Percentiles rank a stretch among this genome's conserved stretches.
These are phyloP conservation scores for Napeogenes sylphis DNA, from an alignment of 2,888 invertebrate genomes.

Conservation along the genomic window DNA sequence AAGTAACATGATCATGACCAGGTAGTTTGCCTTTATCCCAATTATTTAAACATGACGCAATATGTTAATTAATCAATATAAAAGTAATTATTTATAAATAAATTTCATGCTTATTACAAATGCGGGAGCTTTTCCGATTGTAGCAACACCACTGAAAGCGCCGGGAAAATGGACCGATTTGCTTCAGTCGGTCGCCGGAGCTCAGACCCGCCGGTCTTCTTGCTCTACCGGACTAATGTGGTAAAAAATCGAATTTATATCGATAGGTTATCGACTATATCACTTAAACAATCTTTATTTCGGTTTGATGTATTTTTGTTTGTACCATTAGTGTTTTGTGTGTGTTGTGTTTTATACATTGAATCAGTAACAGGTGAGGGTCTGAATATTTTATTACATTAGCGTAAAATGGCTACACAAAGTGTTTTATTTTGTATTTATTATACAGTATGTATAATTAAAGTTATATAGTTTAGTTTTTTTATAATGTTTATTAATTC, in stretches of 20 bases:
- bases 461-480: background rate
- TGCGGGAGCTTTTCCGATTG: slow-evolving; percentile 11
- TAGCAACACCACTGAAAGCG: slow-evolving; percentile 27
- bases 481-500: too few species aligned
- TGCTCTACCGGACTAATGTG: slow-evolving; percentile 10
- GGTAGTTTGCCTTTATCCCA: too few species aligned
- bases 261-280: slow-evolving; percentile 25
- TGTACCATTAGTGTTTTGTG: slow-evolving; percentile 18
- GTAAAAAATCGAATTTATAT: slow-evolving; percentile 26
- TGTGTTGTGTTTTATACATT: slow-evolving; percentile 5
- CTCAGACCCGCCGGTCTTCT: slow-evolving; percentile 40
- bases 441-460: background rate
- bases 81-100: too few species aligned
- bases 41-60: too few species aligned
- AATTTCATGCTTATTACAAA: too few species aligned
- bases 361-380: slow-evolving; percentile 25
- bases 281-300: slow-evolving; percentile 24
- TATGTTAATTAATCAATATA: too few species aligned
- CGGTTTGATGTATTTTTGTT: slow-evolving; percentile 27
- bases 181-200: slow-evolving; percentile 62
- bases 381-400: background rate
- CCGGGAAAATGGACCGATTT: slow-evolving; percentile 32
- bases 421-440: background rate
- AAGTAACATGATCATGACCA: too few species aligned
- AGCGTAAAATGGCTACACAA: background rate